Evolutionary conservation across 2,113 vertebrate genomes (phyloP).

Genomic region (Thinocorus orbignyianus): DNA sequence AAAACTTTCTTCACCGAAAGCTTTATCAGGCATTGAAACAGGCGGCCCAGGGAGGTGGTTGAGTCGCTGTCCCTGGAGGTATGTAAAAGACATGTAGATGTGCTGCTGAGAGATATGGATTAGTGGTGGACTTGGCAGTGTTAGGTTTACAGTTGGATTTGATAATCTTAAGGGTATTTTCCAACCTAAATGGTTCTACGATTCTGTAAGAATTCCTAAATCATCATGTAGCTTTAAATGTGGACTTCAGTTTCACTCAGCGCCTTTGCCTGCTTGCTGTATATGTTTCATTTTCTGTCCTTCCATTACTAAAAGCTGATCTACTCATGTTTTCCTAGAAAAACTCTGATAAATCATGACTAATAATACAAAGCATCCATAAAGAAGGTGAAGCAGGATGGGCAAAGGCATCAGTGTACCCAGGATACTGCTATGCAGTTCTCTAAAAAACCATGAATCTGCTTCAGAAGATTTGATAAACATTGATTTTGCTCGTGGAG

Average conservation of each 20-base stretch:
- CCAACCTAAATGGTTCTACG: neutral
- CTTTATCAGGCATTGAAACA: neutral
- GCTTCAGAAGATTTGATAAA: conserved; percentile 48
- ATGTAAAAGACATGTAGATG: neutral
- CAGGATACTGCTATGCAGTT: neutral
- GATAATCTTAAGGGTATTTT: neutral
- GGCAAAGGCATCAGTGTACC: neutral
- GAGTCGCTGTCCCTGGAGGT: neutral
- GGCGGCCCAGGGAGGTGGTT: neutral
- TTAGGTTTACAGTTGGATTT: neutral
- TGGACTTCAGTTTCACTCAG: neutral
- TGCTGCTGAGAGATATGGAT: neutral
- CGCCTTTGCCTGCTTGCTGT: neutral
- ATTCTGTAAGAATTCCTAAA: neutral
- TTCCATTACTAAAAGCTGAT: neutral
- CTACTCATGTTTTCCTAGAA: neutral
- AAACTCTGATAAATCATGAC: neutral
- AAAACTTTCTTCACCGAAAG: neutral
- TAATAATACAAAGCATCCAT: neutral
- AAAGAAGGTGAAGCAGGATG: neutral
- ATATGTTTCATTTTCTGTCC: neutral
- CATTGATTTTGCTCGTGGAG: neutral
- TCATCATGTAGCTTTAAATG: neutral
- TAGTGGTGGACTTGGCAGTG: neutral
- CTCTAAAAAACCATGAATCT: conserved; percentile 9